Base-by-base conservation (phyloP, 2,888 invertebrate genomes). In the Acanthacorydalis orientalis region DNA sequence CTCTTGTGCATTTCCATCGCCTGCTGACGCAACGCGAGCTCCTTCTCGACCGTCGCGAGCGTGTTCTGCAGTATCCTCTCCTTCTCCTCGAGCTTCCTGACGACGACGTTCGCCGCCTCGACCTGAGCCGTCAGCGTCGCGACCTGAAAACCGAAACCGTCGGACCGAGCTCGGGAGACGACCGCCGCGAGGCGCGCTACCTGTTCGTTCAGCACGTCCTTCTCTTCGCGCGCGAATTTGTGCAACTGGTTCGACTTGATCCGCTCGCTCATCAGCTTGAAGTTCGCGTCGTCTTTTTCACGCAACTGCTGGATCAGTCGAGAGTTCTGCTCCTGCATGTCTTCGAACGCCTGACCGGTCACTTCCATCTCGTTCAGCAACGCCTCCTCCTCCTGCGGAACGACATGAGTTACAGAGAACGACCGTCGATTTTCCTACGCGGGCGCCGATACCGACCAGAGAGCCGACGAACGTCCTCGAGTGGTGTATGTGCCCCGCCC, bases 281-380 rank as follows among this genome's bases (percentile, higher is more conserved):
- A 95, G 67, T 98, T 97, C 4, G 96, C 95, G 61, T 97, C 97
- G 59, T 95, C 93, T 58, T 97, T 96, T 64, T 97, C 96, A 2
- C 93, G 72, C 49, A 98, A 68, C 64, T 97, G 96, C 57, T 96
- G 93, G 46, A 97, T 85, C 15, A 97, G 75, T 35, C 95, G 72
- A 0, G 91, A 90, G 67, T 96, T 96, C 69, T 96, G 96, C 59
- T 97, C 96, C 68, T 97, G 96, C 93, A 96, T 95, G 60, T 98
- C 97, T 64, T 98, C 97, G 61, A 95, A 95, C 1, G 97, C 97
- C 65, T 96, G 96, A 0, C 97, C 97, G 0, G 97, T 98, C 3
- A 95, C 93, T 64, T 98, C 97, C 92, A 98, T 96, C 68, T 98
- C 98, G 62, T 91, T 96, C 12, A 97, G 70, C 45, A 98, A 71